Base-by-base conservation (phyloP, 2,797 vertebrate genomes). In the Macropodus opercularis region DNA sequence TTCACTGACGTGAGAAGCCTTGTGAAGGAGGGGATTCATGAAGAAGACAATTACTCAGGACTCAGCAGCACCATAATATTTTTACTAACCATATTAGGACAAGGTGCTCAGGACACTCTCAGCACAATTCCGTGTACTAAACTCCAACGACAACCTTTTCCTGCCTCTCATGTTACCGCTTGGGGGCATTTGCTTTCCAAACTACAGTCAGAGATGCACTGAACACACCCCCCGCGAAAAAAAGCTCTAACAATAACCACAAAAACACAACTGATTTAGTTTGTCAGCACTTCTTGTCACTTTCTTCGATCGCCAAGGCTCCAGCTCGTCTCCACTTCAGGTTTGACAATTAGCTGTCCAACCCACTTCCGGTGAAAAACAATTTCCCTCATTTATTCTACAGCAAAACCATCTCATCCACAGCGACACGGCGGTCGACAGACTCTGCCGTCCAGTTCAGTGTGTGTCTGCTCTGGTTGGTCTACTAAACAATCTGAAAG, bases 311-410 rank as follows among this genome's bases (percentile, higher is more conserved):
- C 27, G 49, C 34, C 19, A 32, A 1, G 4, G 10, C 51, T 26
- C 18, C 39, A 38, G 15, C 49, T 41, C 46, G 5, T 31, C 46
- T 56, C 43, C 8, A 4, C 32, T 51, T 46, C 43, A 21, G 56
- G 13, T 75, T 26, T 79, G 26, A 77, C 60, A 75, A n/a, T n/a
- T n/a, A n/a, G 69, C 54, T 58, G 61, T 84, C 81, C 79, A 82
- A 46, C 64, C 24, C 29, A 51, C 36, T 49, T 36, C 43, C 12
- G 31, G 43, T 70, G 61, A 14, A 58, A 60, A 63, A 36, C 19
- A 66, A 32, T 19, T 21, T 17, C 13, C 18, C 19, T n/a, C 14
- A 8, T 36, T 62, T 63, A 36, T 36, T 51, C 29, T 46, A 70
- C 68, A 60, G 21, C 24, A 34, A 31, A 38, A 38, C 38, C 43